Evolutionary conservation across 2,113 vertebrate species (phyloP).

Genomic region (Gallinago paraguaiae): DNA sequence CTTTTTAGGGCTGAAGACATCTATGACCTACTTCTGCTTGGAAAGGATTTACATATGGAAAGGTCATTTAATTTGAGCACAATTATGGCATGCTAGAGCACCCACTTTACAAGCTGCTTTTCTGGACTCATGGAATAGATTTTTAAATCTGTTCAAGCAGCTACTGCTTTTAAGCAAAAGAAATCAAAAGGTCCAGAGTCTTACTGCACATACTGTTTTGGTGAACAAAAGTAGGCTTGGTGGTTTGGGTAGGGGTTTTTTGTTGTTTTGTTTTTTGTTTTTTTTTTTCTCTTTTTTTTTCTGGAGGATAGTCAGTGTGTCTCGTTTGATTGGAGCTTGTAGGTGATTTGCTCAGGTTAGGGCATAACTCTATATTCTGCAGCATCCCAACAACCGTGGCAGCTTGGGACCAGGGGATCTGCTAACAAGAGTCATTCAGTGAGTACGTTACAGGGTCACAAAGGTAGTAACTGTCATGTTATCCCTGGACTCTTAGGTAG

Average conservation of each 20-base stretch:
- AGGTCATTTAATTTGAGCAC: not conserved
- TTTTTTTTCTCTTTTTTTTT: too few species aligned
- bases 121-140: not conserved
- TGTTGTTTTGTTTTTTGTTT: too few species aligned
- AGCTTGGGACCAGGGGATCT: not conserved
- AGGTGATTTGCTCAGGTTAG: not conserved
- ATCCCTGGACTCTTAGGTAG: not conserved
- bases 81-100: not conserved
- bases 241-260: too few species aligned
- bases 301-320: not conserved
- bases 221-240: not conserved
- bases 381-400: not conserved
- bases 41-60: not conserved
- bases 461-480: not conserved
- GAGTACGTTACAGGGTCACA: not conserved
- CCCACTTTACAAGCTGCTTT: not conserved
- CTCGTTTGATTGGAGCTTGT: not conserved
- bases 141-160: not conserved
- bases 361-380: accelerated
- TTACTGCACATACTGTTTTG: not conserved
- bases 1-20: conserved; percentile 24
- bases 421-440: not conserved
- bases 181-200: not conserved
- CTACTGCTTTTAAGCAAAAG: not conserved
- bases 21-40: conserved; percentile 19